Evolutionary conservation across 1,140 invertebrate species (phyloP).

Genomic region (Chelonus insularis): DNA sequence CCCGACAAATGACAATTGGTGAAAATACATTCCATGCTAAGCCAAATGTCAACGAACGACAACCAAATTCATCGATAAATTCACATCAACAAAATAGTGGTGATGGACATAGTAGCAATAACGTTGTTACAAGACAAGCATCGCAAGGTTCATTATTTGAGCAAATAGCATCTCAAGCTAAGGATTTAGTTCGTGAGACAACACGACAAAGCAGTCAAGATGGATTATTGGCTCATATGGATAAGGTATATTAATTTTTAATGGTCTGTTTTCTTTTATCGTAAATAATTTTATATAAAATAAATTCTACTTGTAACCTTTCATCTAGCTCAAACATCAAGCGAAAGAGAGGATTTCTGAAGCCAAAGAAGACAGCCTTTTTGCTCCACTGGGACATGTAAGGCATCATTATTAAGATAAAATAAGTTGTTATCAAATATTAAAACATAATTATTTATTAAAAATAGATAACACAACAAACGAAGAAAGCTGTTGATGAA

Average conservation of each 20-base stretch:
- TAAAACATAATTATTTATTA: conserved; percentile 1
- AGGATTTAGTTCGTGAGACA: conserved; percentile 82
- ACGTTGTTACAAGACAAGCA: conserved; percentile 69
- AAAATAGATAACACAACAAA: conserved; percentile 78
- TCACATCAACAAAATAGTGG: conserved; percentile 47
- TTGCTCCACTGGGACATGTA: conserved; percentile 77
- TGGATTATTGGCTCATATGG: conserved; percentile 84
- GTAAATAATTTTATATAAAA: conserved; percentile 37
- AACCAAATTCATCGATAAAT: conserved; percentile 28
- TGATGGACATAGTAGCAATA: conserved; percentile 40
- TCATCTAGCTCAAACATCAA: conserved; percentile 66
- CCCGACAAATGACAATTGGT: conserved; percentile 43
- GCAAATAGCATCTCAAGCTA: conserved; percentile 82
- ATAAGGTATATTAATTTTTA: conserved; percentile 67
- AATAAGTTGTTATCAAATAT: too few species aligned
- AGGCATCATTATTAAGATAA: conserved; percentile 7
- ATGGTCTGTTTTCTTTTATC: conserved; percentile 22
- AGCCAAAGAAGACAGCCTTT: conserved; percentile 70
- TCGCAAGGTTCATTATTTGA: conserved; percentile 83
- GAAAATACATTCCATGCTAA: conserved; percentile 29
- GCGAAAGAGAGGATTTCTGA: conserved; percentile 71
- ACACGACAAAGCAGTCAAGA: conserved; percentile 87
- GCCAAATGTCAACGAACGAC: conserved; percentile 12
- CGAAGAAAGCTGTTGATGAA: conserved; percentile 86
- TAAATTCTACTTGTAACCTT: too few species aligned